A percentile compares a stretch with the other conserved stretches of the same genome.
phyloP scores from a whole-genome alignment of 2,797 vertebrate species.

The Pangasius krempfi region DNA sequence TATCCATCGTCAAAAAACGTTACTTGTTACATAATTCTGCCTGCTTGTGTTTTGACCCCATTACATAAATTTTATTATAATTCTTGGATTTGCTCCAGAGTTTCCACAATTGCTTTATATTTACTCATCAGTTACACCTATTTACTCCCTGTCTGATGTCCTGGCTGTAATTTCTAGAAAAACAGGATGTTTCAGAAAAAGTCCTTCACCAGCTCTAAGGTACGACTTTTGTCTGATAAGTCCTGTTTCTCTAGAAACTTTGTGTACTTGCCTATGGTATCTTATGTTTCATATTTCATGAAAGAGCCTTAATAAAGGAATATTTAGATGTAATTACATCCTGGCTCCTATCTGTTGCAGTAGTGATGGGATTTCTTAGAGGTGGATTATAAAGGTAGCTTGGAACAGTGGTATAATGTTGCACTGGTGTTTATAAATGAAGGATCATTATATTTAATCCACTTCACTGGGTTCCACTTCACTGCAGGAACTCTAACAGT shows the following conservation, averaged over 20 bases:
- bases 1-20: not conserved
- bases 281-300: not conserved
- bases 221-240: not conserved
- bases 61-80: not conserved
- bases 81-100: not conserved
- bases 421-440: constrained; percentile 15
- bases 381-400: not conserved
- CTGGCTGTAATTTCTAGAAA: not conserved
- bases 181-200: not conserved
- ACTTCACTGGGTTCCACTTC: constrained; percentile 1
- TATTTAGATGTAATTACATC: not conserved
- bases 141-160: not conserved
- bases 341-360: not conserved
- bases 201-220: not conserved
- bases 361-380: not conserved
- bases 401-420: constrained; percentile 6
- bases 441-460: constrained; percentile 19
- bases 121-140: not conserved
- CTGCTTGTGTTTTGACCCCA: not conserved
- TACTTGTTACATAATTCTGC: not conserved
- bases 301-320: not conserved
- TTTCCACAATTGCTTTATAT: not conserved
- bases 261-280: too few relatives aligned
- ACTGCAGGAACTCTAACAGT: not conserved
- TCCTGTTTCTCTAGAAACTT: not conserved